These are phyloP conservation scores for Nothura maculosa DNA, from an alignment of 2,797 vertebrate genomes.

Conservation along the genomic window DNA sequence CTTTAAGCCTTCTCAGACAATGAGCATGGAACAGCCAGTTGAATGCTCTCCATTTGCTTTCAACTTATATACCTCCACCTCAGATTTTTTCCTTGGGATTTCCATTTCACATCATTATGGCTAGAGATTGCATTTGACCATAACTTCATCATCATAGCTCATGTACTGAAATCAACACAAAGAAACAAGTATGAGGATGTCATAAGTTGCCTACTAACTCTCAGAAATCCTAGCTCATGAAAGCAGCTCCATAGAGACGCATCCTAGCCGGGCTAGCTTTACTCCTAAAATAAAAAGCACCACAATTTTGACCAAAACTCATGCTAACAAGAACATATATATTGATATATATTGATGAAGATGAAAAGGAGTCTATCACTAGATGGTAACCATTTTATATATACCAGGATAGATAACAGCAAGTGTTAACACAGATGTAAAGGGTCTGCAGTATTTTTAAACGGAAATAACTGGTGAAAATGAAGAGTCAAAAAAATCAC, in stretches of 20 bases:
- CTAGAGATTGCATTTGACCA: conserved; percentile 34
- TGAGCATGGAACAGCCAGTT: conserved; percentile 28
- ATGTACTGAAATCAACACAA: conserved; percentile 19
- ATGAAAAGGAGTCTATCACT: not conserved
- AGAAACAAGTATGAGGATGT: not conserved
- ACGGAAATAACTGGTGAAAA: not conserved
- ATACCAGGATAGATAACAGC: not conserved
- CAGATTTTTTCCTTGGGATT: not conserved
- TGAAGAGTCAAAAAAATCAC: not conserved
- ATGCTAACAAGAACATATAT: not conserved
- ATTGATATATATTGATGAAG: not conserved
- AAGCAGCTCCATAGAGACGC: not conserved
- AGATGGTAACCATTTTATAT: not conserved
- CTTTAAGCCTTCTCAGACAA: conserved; percentile 46
- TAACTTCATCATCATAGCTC: not conserved
- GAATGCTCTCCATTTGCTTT: conserved; percentile 19
- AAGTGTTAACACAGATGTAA: not conserved
- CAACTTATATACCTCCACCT: not conserved
- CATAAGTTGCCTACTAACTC: conserved; percentile 44
- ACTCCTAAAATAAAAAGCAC: not conserved
- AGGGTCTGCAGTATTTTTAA: accelerated
- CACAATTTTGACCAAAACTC: not conserved
- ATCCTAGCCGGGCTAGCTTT: not conserved
- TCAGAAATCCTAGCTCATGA: not conserved
- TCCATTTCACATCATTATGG: not conserved